phyloP scores from a whole-genome alignment of 2,797 vertebrate genomes.

The Typhlichthys eigenmanni region DNA sequence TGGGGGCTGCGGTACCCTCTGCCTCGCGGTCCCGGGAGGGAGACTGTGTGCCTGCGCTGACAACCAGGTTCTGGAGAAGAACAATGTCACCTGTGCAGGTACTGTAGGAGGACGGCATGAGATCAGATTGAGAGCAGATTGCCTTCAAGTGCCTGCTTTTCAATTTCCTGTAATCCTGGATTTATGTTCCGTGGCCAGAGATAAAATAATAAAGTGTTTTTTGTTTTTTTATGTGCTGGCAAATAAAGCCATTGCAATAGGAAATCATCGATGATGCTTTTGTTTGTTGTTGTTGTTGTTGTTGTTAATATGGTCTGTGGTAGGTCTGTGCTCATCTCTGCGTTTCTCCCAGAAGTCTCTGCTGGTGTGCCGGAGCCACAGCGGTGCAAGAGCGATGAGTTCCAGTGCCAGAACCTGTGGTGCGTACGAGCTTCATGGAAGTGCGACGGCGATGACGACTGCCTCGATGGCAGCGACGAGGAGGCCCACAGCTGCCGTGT shows the following conservation, averaged over 20 bases:
- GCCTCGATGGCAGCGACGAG: slow-evolving; percentile 94
- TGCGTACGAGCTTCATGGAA: slow-evolving; percentile 91
- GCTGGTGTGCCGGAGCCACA: slow-evolving; percentile 67
- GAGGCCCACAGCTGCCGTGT: slow-evolving; percentile 86
- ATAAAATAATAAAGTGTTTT: slow-evolving; percentile 27
- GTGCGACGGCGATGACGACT: slow-evolving; percentile 96
- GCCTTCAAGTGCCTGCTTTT: slow-evolving; percentile 35
- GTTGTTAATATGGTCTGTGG: neutral
- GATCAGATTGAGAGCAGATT: slow-evolving; percentile 50
- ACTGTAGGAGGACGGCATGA: slow-evolving; percentile 75
- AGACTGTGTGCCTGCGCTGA: slow-evolving; percentile 96
- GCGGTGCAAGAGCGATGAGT: slow-evolving; percentile 88
- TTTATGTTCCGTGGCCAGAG: slow-evolving; percentile 48
- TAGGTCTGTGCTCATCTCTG: neutral
- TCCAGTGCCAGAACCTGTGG: slow-evolving; percentile 90
- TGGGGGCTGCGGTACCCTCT: slow-evolving; percentile 92
- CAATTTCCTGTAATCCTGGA: slow-evolving; percentile 30
- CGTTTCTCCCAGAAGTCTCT: slow-evolving; percentile 53
- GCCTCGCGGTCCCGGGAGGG: slow-evolving; percentile 93
- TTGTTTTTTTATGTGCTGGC: slow-evolving; percentile 34
- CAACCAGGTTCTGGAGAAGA: slow-evolving; percentile 93
- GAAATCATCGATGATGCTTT: slow-evolving; percentile 14
- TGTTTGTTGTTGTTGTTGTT: neutral
- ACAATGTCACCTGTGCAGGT: slow-evolving; percentile 90
- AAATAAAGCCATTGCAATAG: slow-evolving; percentile 46